Percentiles rank a stretch among this genome's conserved stretches.
Conservation (phyloP, 1,140 invertebrate genomes). For the Pseudomyrmex concolor region DNA sequence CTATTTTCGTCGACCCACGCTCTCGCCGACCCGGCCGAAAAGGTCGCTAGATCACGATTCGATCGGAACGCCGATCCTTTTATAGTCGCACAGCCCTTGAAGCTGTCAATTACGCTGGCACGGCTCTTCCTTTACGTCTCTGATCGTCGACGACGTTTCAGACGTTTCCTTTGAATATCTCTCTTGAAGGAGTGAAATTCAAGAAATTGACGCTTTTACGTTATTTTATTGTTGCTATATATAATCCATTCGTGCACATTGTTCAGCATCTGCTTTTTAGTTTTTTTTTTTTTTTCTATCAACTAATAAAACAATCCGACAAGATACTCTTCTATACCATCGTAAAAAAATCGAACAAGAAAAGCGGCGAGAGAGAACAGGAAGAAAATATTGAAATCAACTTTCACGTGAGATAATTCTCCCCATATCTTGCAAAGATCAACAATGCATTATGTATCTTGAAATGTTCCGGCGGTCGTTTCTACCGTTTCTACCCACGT, state of each 20-base stretch:
- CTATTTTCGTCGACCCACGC: conserved; percentile 65
- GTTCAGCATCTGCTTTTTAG: too few species aligned
- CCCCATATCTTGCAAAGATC: conserved; percentile 22
- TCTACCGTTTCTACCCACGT: neutral
- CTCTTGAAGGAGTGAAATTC: neutral
- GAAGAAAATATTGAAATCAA: conserved; percentile 21
- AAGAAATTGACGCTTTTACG: neutral
- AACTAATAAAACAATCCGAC: neutral
- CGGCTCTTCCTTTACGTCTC: conserved; percentile 1
- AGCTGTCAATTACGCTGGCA: neutral
- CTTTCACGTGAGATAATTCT: conserved; percentile 16
- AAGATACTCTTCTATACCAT: too few species aligned
- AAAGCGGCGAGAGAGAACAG: neutral
- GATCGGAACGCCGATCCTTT: conserved; percentile 45
- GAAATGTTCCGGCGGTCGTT: neutral
- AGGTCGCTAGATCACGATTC: conserved; percentile 64
- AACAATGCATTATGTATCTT: conserved; percentile 55
- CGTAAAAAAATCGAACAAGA: too few species aligned
- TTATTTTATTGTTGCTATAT: neutral
- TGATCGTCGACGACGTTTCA: neutral
- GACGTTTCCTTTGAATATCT: neutral
- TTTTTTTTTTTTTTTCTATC: too few species aligned
- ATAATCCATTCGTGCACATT: neutral
- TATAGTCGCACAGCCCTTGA: neutral
- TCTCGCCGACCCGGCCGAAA: conserved; percentile 38